Evolutionary conservation across 2,113 vertebrate genomes (phyloP), one percentile per base, ranked within the genome.

Genomic region (Oncorhynchus mykiss): DNA sequence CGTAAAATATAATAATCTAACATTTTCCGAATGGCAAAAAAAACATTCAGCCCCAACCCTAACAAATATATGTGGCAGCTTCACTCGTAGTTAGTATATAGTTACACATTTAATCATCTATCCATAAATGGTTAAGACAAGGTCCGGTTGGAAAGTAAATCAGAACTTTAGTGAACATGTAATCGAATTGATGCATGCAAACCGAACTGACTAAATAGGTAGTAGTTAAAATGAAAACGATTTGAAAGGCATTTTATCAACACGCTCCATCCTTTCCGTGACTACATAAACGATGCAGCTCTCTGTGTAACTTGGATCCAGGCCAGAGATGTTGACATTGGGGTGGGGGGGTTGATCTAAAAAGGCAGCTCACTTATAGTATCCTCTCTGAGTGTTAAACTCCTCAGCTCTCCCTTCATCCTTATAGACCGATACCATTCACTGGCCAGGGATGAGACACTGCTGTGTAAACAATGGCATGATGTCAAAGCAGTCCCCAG

Each of bases 401-500:
- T 76, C 81, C 77, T 84, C 82, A 74, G 25, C 70, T 69, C 69
- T 71, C 72, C 79, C 68, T 49, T 79, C 75, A 57, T 82, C 78
- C 82, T 72, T 45, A 49, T 71, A 14, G 76, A 76, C 78, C 25
- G 24, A 78, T 83, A 82, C 74, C 82, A 80, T 81, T 20, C 29
- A 60, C 14, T 67, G 79, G 77, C 82, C 85, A 67, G 62, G 69
- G 78, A 79, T 59, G 78, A 86, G 78, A 86, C 16, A 8, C 78
- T 34, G 73, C 67, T 82, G 80, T 84, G 81, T 75, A 90, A 75
- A 87, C 75, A 77, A 78, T 64, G 85, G 87, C 80, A 75, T 76
- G 57, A 72, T 81, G 76, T 82, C 74, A 67, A 80, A 85, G 82
- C 51, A 75, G 86, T 86, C 86, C 76, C 79, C 57, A 2, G 71